Evolutionary conservation across 2,797 vertebrate genomes (phyloP), one percentile per base, ranked within the genome.

Genomic region (Hippocampus kuda): DNA sequence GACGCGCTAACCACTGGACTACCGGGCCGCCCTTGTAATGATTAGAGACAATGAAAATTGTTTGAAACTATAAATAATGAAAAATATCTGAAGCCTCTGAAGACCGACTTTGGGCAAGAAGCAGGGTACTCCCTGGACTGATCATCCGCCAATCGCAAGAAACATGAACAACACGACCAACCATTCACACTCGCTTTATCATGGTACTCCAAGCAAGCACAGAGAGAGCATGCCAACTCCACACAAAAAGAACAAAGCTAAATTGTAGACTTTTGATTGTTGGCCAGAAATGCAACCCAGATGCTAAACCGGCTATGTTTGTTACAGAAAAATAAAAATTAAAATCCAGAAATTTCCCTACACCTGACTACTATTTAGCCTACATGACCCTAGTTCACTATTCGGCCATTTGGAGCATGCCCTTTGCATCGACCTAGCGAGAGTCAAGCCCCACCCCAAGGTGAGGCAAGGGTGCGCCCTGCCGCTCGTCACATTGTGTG

Each of bases 401-500:
- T 67, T 66, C 61, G 75, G 34, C 34, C 34, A 73, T 77, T 70
- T 78, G 74, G 66, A 68, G 72, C 68, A 48, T 70, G 62, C 56
- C 42, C 57, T 38, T 70, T 66, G 68, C 38, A n/a, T 51, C 13
- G 27, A 51, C 8, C 6, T 20, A 38, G 26, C 30, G 20, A 38
- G 65, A 34, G 46, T 51, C 34, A 5, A 5, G 34, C 34, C 34
- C 44, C 44, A 10, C 44, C 42, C 8, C 0, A 9, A 72, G 75
- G 68, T 68, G 67, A 78, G 65, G 75, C 69, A 63, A 73, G 68
- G 70, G 77, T 34, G 30, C 34, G 63, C 16, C 51, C 27, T 12
- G 38, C 57, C 51, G 60, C 75, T 79, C 62, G 62, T 80, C 76
- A 82, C 60, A 10, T 69, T 70, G 69, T 60, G 69, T 60, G 49